phyloP scores from a whole-genome alignment of 2,797 vertebrate species.

The Hybognathus amarus region DNA sequence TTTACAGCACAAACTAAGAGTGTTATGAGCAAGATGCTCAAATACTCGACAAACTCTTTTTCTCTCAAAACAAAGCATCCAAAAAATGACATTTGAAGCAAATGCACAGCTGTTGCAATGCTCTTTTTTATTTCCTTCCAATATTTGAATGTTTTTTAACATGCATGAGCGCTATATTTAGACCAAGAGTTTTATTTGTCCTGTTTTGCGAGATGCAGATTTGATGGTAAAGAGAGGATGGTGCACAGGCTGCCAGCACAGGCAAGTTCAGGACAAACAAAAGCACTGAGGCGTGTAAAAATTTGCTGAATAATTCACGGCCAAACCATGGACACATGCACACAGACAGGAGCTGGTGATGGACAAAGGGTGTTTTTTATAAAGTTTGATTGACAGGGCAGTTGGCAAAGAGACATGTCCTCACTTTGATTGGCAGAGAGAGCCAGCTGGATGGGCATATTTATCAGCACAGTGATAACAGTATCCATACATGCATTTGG shows the following conservation, averaged over 20 bases:
- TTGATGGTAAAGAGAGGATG: slow-evolving; percentile 26
- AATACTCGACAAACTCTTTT: slow-evolving; percentile 15
- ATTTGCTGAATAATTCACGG: slow-evolving; percentile 75
- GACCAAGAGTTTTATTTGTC: slow-evolving; percentile 18
- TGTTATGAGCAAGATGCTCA: slow-evolving; percentile 10
- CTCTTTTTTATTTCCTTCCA: neutral
- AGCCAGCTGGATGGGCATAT: neutral
- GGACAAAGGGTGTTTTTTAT: slow-evolving; percentile 30
- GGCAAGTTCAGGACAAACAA: slow-evolving; percentile 53
- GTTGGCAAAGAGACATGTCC: slow-evolving; percentile 25
- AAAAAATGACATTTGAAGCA: neutral
- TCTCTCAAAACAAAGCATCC: neutral
- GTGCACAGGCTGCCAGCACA: slow-evolving; percentile 63
- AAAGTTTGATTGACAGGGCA: slow-evolving; percentile 23
- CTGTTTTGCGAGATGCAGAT: slow-evolving; percentile 16
- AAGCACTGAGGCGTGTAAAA: slow-evolving; percentile 62
- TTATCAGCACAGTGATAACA: neutral
- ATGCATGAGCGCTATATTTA: slow-evolving; percentile 52
- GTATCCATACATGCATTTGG: neutral
- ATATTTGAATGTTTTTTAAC: neutral
- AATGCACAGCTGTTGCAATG: neutral
- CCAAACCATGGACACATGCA: slow-evolving; percentile 28
- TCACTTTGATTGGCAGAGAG: slow-evolving; percentile 25
- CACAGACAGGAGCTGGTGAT: slow-evolving; percentile 44
- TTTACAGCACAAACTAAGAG: slow-evolving; percentile 6